phyloP scores from a whole-genome alignment of 1,140 invertebrate species.

The Drosophila suzukii region DNA sequence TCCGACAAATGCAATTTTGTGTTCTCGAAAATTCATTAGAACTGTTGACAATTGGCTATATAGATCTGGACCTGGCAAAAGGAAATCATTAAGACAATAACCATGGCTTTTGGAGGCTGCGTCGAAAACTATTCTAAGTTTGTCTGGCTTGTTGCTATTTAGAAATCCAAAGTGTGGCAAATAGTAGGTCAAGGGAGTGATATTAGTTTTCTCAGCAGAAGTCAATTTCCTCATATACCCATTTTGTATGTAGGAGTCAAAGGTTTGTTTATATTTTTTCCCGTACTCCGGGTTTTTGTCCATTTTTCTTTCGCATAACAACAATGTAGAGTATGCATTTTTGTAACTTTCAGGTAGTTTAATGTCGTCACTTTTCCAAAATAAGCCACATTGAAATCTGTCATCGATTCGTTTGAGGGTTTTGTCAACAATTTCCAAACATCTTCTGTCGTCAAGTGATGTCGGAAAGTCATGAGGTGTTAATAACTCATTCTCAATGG shows the following conservation, averaged over 20 bases:
- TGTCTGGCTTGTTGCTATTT: slow-evolving; percentile 29
- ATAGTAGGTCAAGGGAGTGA: slow-evolving; percentile 18
- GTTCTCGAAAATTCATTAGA: slow-evolving; percentile 20
- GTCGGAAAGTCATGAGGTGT: neutral
- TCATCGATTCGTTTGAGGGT: neutral
- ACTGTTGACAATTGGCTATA: slow-evolving; percentile 17
- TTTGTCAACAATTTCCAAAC: slow-evolving; percentile 9
- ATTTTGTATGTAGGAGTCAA: slow-evolving; percentile 8
- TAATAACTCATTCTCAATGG: neutral
- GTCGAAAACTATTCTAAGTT: slow-evolving; percentile 26
- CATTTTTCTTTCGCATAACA: slow-evolving; percentile 15
- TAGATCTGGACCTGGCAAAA: slow-evolving; percentile 22
- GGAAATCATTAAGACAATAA: slow-evolving; percentile 31
- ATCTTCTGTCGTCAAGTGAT: neutral
- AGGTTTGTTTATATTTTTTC: neutral
- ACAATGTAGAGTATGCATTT: neutral
- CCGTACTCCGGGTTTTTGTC: slow-evolving; percentile 5
- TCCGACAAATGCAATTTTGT: neutral
- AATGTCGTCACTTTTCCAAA: slow-evolving; percentile 16
- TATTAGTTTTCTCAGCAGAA: neutral
- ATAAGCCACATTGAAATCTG: slow-evolving; percentile 22
- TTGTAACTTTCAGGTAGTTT: slow-evolving; percentile 20
- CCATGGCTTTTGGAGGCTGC: slow-evolving; percentile 6
- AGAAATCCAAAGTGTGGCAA: slow-evolving; percentile 26
- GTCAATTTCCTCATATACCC: slow-evolving; percentile 8